phyloP scores from a whole-genome alignment of 1,140 invertebrate species.

The Riptortus pedestris region DNA sequence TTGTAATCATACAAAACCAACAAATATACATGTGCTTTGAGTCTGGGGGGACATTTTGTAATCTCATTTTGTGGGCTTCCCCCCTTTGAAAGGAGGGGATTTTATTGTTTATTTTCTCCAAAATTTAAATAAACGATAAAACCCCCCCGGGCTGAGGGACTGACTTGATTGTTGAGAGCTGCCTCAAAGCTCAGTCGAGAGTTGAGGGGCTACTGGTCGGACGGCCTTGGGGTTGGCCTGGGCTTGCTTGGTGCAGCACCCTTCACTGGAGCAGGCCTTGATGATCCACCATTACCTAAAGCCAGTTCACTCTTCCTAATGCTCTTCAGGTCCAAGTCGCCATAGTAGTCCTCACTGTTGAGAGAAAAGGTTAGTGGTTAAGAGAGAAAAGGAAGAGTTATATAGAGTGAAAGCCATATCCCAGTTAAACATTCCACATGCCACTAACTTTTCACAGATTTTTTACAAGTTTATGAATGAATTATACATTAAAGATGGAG shows the following conservation, averaged over 20 bases:
- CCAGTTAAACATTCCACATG: not conserved
- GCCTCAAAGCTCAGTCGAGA: no score
- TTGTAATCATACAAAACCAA: conserved; percentile 13
- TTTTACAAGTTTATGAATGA: no score
- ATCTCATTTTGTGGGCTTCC: not conserved
- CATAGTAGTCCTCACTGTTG: conserved; percentile 88
- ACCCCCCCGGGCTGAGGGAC: conserved; percentile 2
- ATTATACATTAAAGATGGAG: no score
- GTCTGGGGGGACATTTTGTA: not conserved
- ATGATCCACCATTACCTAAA: conserved; percentile 59
- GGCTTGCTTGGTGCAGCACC: conserved; percentile 13
- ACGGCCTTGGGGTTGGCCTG: conserved; percentile 37
- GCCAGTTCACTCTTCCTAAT: conserved; percentile 84
- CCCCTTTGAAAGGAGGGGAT: not conserved
- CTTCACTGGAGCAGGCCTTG: conserved; percentile 29
- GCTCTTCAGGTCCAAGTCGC: conserved; percentile 83
- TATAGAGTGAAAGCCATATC: not conserved
- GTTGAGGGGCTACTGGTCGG: not conserved
- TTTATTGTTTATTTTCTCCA: not conserved
- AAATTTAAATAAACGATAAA: conserved; percentile 5
- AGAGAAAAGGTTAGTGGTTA: conserved; percentile 5
- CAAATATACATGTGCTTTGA: conserved; percentile 18
- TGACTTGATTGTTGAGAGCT: no score
- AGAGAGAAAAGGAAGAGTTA: conserved; percentile 8
- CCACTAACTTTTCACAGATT: no score